Percentiles rank a stretch among this genome's conserved stretches.
phyloP scores from a whole-genome alignment of 2,797 vertebrate genomes.

The Lepus oiostolus region DNA sequence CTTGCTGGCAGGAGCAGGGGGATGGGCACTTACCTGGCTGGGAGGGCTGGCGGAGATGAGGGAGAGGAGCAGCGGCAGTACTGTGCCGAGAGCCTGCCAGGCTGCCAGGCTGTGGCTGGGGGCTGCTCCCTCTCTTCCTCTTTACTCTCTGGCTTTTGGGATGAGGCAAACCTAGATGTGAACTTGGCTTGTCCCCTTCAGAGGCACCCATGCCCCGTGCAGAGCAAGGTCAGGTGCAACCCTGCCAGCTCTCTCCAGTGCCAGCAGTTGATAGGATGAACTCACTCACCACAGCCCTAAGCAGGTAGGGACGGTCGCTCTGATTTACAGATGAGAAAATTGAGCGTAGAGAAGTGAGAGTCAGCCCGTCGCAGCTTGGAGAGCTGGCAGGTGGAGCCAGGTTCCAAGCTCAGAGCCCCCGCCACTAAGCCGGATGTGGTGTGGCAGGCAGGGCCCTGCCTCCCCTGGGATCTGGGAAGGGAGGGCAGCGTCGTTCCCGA shows the following conservation, averaged over 20 bases:
- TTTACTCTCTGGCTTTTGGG: not conserved
- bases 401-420: not conserved
- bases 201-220: not conserved
- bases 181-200: not conserved
- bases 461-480: accelerated
- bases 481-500: accelerated
- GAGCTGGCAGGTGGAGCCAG: not conserved
- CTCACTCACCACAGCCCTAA: not conserved
- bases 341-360: not conserved
- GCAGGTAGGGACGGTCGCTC: not conserved
- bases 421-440: not conserved
- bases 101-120: no score
- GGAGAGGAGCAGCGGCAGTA: not conserved
- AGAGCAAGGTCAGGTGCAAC: not conserved
- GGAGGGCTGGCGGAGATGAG: not conserved
- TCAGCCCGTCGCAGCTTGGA: not conserved
- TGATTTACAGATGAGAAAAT: not conserved
- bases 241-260: not conserved
- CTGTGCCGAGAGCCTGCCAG: accelerated
- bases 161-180: not conserved
- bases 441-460: not conserved
- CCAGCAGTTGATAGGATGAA: not conserved
- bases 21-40: not conserved
- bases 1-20: conserved; percentile 48
- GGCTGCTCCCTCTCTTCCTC: not conserved